Conservation (phyloP, 2,113 vertebrate species). For the Pantherophis guttatus region DNA sequence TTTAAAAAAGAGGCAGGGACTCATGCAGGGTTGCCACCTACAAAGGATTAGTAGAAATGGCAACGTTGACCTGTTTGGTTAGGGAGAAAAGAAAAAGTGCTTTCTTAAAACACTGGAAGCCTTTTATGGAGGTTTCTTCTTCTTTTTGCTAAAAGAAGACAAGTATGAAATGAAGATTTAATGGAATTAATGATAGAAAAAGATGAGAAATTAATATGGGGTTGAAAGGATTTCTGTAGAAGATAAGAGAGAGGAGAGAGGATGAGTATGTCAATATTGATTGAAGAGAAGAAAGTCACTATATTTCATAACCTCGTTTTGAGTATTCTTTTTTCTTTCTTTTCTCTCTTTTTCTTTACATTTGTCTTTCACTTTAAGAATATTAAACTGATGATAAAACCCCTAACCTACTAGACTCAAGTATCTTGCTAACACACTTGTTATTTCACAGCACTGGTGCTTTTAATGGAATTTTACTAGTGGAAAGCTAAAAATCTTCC, state of each 20-base stretch:
- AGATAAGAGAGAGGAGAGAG: background rate
- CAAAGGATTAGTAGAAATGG: background rate
- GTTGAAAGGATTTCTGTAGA: background rate
- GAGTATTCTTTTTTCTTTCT: background rate
- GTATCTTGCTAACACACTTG: background rate
- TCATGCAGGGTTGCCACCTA: background rate
- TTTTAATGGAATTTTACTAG: background rate
- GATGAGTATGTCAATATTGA: background rate
- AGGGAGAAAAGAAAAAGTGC: background rate
- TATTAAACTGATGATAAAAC: background rate
- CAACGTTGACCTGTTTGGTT: background rate
- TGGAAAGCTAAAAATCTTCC: background rate
- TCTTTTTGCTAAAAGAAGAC: background rate
- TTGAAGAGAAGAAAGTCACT: background rate
- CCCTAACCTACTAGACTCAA: background rate
- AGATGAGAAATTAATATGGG: background rate
- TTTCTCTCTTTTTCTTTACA: background rate
- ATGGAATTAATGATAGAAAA: background rate
- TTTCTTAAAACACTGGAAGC: background rate
- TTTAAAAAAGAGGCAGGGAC: background rate
- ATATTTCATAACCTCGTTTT: background rate
- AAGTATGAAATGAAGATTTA: background rate
- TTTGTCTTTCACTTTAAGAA: background rate
- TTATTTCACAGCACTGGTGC: slow-evolving; percentile 1
- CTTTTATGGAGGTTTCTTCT: background rate